Percentiles rank a stretch among this genome's conserved stretches.
These are phyloP conservation scores for Panulirus ornatus DNA, from an alignment of 1,140 invertebrate species.

Conservation along the genomic window DNA sequence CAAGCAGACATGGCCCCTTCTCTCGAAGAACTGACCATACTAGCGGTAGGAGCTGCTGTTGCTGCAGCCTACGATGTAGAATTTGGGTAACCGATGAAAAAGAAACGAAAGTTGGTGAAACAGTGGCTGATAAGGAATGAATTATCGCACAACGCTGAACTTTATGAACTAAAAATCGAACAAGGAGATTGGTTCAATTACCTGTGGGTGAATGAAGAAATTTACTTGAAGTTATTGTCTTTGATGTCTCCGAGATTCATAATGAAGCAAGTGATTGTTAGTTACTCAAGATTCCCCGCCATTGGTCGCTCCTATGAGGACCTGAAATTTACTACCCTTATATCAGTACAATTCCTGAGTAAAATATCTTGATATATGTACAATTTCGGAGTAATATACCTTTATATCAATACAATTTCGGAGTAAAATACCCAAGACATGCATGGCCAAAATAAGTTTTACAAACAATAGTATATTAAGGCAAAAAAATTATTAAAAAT, in stretches of 20 bases:
- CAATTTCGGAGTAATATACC: no score
- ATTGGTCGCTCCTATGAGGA: not conserved
- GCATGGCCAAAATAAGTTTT: not conserved
- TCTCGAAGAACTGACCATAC: not conserved
- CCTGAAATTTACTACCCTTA: conserved; percentile 17
- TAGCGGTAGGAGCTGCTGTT: not conserved
- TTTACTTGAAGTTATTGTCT: conserved; percentile 33
- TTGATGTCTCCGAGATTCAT: conserved; percentile 2
- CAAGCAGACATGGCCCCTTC: not conserved
- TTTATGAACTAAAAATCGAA: conserved; percentile 3
- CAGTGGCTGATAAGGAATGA: conserved; percentile 7
- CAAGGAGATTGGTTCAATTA: conserved; percentile 13
- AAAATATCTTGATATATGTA: no score
- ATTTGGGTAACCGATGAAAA: not conserved
- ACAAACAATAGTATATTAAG: not conserved
- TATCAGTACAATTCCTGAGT: not conserved
- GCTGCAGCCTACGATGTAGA: not conserved
- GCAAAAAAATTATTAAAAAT: no score
- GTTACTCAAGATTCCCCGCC: not conserved
- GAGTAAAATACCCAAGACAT: not conserved
- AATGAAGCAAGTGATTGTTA: conserved; percentile 1
- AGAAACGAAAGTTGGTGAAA: not conserved
- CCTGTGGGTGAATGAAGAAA: conserved; percentile 6
- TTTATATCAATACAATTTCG: no score
- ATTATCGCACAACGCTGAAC: not conserved